Evolutionary conservation across 2,888 invertebrate genomes (phyloP).

Genomic region (Platerodrilus igneus): DNA sequence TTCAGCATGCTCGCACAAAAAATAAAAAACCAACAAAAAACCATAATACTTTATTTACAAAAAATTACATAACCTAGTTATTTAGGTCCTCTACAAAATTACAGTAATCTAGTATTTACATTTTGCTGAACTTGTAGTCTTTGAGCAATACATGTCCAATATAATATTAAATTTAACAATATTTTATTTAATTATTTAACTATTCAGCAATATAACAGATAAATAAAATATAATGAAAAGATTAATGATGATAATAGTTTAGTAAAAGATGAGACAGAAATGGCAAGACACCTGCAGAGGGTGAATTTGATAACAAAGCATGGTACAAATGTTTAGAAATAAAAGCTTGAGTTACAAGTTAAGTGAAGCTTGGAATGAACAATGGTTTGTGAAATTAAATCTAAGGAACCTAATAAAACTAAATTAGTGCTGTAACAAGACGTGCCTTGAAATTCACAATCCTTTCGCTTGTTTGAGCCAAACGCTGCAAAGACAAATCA

Average conservation of each 20-base stretch:
- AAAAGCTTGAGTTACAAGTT: too few species aligned
- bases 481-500: conserved; percentile 54
- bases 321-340: too few species aligned
- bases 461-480: conserved; percentile 85
- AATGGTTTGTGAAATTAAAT: conserved; percentile 2
- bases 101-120: conserved; percentile 17
- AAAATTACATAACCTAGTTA: too few species aligned
- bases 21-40: too few species aligned
- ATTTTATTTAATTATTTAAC: conserved; percentile 13
- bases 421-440: conserved; percentile 85
- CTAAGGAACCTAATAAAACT: conserved; percentile 41
- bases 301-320: conserved; percentile 7
- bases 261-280: conserved; percentile 6
- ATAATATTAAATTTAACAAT: conserved; percentile 12
- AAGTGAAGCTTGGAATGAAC: conserved; percentile 6
- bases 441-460: conserved; percentile 92
- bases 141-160: conserved; percentile 15
- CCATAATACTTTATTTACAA: too few species aligned
- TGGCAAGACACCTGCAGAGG: conserved; percentile 8
- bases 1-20: too few species aligned
- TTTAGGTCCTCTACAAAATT: too few species aligned
- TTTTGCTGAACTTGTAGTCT: conserved; percentile 10
- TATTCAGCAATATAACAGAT: conserved; percentile 6
- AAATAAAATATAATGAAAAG: conserved; percentile 10
- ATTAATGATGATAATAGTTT: background rate